Conservation (phyloP, 2,888 invertebrate species). For the Tuta absoluta region DNA sequence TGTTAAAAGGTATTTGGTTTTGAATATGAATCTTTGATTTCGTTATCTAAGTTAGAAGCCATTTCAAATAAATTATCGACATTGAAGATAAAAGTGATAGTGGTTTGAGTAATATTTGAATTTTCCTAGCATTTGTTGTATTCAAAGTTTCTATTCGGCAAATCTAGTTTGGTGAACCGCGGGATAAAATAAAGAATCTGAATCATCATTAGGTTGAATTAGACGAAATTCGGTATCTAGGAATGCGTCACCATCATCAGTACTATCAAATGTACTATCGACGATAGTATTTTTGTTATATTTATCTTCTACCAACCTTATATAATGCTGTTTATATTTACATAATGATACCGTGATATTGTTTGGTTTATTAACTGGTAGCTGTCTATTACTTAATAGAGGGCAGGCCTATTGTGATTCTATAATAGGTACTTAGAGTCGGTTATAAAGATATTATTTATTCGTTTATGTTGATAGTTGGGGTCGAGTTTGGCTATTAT, state of each 20-base stretch:
- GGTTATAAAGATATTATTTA: conserved; percentile 8
- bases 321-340: conserved; percentile 38
- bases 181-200: conserved; percentile 25
- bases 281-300: conserved; percentile 51
- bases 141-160: neutral
- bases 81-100: conserved; percentile 65
- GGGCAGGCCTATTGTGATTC: neutral
- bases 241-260: conserved; percentile 42
- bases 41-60: conserved; percentile 43
- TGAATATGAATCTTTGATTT: conserved; percentile 16
- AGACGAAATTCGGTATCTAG: conserved; percentile 42
- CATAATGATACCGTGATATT: conserved; percentile 37
- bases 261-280: conserved; percentile 34
- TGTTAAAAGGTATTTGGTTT: conserved; percentile 27
- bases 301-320: conserved; percentile 42
- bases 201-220: conserved; percentile 36
- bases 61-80: conserved; percentile 49
- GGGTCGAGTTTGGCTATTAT: neutral
- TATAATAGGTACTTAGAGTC: conserved; percentile 4
- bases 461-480: neutral
- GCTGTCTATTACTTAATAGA: conserved; percentile 20
- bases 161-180: conserved; percentile 10
- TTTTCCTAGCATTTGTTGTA: neutral
- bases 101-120: conserved; percentile 50
- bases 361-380: conserved; percentile 36